phyloP scores from a whole-genome alignment of 2,797 vertebrate genomes.

The Manis pentadactyla region DNA sequence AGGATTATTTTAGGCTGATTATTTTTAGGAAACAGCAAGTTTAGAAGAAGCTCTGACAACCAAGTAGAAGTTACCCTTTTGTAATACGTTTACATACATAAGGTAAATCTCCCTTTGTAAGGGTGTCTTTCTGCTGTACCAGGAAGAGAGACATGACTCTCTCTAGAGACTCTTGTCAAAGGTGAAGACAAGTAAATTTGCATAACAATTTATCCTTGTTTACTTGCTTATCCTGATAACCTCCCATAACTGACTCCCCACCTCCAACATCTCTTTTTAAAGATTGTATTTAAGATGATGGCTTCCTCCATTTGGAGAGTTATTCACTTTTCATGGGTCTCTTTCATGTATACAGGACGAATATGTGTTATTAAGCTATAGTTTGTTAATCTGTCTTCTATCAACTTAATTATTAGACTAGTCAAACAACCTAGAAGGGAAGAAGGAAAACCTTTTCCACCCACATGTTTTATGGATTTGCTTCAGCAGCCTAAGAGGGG shows the following conservation, averaged over 20 bases:
- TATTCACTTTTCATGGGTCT: not conserved
- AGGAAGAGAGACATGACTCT: not conserved
- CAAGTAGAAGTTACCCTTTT: not conserved
- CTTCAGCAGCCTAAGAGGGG: not conserved
- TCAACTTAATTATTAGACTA: not conserved
- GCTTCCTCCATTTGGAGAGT: not conserved
- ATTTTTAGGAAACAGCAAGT: not conserved
- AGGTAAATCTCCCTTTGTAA: not conserved
- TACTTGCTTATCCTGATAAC: not conserved
- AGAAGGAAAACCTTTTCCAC: not conserved
- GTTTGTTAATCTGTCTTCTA: not conserved
- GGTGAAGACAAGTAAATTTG: not conserved
- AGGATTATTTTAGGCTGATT: not conserved
- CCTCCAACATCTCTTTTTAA: not conserved
- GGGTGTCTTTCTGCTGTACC: not conserved
- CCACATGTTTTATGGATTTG: not conserved
- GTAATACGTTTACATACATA: not conserved
- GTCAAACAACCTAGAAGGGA: not conserved
- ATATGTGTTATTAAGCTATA: not conserved
- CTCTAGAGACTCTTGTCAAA: not conserved
- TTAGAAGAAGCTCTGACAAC: not conserved
- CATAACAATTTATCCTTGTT: not conserved
- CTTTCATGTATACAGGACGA: not conserved
- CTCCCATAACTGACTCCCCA: not conserved
- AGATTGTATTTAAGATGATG: not conserved